Percentiles rank a stretch among this genome's conserved stretches.
These are phyloP conservation scores for Lampris incognitus DNA, from an alignment of 2,113 vertebrate species.

Conservation along the genomic window DNA sequence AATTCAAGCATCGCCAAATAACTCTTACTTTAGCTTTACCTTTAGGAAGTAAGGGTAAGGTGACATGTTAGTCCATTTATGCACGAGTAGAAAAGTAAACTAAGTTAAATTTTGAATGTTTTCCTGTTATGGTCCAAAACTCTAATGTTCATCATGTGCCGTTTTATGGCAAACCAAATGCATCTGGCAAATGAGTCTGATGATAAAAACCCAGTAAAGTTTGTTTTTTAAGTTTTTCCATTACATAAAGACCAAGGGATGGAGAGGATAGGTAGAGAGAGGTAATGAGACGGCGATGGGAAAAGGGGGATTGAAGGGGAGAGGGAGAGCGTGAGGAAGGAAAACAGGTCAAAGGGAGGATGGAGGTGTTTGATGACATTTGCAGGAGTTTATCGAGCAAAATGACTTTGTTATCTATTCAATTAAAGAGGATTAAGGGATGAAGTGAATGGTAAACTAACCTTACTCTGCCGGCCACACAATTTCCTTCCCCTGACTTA, in stretches of 20 bases:
- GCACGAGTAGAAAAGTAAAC: conserved; percentile 6
- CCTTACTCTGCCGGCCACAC: conserved; percentile 58
- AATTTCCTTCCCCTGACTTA: conserved; percentile 49
- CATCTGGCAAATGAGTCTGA: conserved; percentile 9
- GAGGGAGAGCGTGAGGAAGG: conserved; percentile 16
- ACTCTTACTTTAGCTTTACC: conserved; percentile 6
- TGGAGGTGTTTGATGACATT: conserved; percentile 60
- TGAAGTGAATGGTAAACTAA: conserved; percentile 60
- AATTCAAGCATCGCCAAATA: conserved; percentile 30
- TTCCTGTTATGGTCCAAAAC: not conserved
- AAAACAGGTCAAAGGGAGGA: conserved; percentile 35
- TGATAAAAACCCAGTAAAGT: not conserved
- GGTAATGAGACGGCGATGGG: not conserved
- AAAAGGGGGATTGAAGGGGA: not conserved
- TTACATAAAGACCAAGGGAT: not conserved
- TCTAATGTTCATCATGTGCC: conserved; percentile 9
- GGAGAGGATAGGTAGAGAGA: not conserved
- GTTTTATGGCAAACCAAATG: conserved; percentile 13
- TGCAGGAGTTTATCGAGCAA: conserved; percentile 67
- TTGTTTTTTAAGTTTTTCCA: not conserved
- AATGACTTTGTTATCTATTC: conserved; percentile 75
- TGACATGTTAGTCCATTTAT: too few species aligned
- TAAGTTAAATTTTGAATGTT: not conserved
- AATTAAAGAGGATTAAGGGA: conserved; percentile 73
- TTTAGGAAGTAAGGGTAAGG: too few species aligned